These are phyloP conservation scores for Pseudorhiza aurosa DNA, from an alignment of 30 jellyfish, hydroid and myxozoan genomes.

Conservation along the genomic window DNA sequence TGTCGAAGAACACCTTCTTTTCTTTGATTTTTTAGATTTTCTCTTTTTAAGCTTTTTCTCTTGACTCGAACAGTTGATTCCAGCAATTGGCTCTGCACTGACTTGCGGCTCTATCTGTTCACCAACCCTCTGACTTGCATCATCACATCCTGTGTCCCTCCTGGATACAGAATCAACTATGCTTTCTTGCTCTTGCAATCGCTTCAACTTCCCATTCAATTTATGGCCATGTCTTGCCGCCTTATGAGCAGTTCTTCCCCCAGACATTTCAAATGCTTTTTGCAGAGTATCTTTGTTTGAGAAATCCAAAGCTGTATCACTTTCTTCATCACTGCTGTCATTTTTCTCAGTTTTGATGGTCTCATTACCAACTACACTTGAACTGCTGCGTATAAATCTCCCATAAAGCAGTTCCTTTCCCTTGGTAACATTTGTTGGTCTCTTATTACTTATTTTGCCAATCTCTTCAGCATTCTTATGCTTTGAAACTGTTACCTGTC, in stretches of 20 bases:
- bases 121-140: no score
- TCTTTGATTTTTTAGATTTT: background rate
- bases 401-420: slow-evolving; percentile 83
- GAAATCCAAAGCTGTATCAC: slow-evolving; percentile 34
- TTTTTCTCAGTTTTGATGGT: background rate
- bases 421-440: slow-evolving; percentile 60
- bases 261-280: slow-evolving; percentile 71
- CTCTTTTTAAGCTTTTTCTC: background rate
- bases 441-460: slow-evolving; percentile 51
- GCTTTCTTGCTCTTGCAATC: slow-evolving; percentile 86
- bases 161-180: no score
- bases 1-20: background rate
- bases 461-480: slow-evolving; percentile 22
- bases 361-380: slow-evolving; percentile 27
- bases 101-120: no score
- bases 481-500: slow-evolving; percentile 70
- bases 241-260: slow-evolving; percentile 94
- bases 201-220: slow-evolving; percentile 84
- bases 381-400: slow-evolving; percentile 78
- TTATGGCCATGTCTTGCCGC: slow-evolving; percentile 98
- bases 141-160: no score
- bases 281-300: slow-evolving; percentile 81
- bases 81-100: no score
- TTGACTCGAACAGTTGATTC: background rate
- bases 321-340: slow-evolving; percentile 31